phyloP scores from a whole-genome alignment of 2,113 vertebrate genomes.

The Dromaius novaehollandiae region DNA sequence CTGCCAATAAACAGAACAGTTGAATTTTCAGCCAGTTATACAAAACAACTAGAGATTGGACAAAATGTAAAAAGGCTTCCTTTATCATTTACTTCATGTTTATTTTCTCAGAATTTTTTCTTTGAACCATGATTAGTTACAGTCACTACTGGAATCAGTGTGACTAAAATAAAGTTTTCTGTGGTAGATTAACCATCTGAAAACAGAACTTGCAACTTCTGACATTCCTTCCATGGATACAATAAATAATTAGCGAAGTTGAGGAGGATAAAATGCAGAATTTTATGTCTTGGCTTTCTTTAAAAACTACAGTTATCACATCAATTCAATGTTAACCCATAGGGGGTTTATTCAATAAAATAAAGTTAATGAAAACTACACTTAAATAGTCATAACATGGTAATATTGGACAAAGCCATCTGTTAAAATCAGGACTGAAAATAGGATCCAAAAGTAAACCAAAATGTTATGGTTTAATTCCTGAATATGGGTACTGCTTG shows the following conservation, averaged over 20 bases:
- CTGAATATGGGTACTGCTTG: neutral
- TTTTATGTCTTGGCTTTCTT: neutral
- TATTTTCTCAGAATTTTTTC: neutral
- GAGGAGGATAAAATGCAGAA: neutral
- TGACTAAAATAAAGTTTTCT: neutral
- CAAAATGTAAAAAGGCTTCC: neutral
- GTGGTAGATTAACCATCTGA: neutral
- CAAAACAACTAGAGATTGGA: neutral
- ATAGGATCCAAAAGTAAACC: neutral
- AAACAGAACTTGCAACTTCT: neutral
- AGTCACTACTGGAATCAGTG: neutral
- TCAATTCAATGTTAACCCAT: neutral
- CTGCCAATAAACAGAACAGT: slow-evolving; percentile 32
- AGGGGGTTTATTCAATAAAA: neutral
- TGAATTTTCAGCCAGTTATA: neutral
- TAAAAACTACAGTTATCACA: neutral
- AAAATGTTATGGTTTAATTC: neutral
- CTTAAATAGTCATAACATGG: neutral
- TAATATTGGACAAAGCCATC: neutral
- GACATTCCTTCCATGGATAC: neutral
- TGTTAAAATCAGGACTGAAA: neutral
- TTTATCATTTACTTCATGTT: neutral
- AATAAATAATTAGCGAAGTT: neutral
- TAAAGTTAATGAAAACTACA: neutral
- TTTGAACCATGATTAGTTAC: neutral